Evolutionary conservation across 2,888 invertebrate species (phyloP), one percentile per base, ranked within the genome.

Genomic region (Synanthedon myopaeformis): DNA sequence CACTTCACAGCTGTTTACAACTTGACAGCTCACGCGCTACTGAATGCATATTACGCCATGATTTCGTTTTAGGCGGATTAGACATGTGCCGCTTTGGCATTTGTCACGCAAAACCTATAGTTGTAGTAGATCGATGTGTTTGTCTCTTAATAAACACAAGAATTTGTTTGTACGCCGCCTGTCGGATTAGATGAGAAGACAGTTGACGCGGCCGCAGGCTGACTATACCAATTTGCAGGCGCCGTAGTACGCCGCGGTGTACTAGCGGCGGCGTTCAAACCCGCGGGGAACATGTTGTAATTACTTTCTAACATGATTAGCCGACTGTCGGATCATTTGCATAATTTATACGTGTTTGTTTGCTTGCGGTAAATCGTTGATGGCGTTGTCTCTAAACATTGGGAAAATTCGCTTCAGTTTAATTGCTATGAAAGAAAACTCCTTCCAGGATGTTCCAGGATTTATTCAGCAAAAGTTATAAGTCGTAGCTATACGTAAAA

Each of bases 161-260:
- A 10, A 2, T 35, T 35, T 35, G 35, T 35, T 35, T 35, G 2
- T 35, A 35, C 13, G 45, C 45, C 13, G 45, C 45, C 45, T 14
- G 78, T 73, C 76, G 70, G 71, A 70, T 73, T 69, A 65, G 69
- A 69, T 70, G 69, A 74, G 68, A 71, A 73, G 80, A 74, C 77
- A 76, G 79, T 80, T 76, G 79, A 79, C 70, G 71, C 64, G 64
- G 67, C 71, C 69, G 58, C 70, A 66, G 69, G 69, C 76, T 75
- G 79, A 74, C 72, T 65, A 73, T 64, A 74, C 72, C 82, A 79
- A 80, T 80, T 79, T 76, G 76, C 6, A n/a, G 13, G 11, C 35
- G 35, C 35, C 35, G 35, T 10, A 11, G 11, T 45, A 45, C 35
- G 35, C 35, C 35, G 35, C 35, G 48, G 11, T 45, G 48, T 45